Evolutionary conservation across 1,140 invertebrate species (phyloP), one percentile per base, ranked within the genome.

Genomic region (Tenebrio molitor): DNA sequence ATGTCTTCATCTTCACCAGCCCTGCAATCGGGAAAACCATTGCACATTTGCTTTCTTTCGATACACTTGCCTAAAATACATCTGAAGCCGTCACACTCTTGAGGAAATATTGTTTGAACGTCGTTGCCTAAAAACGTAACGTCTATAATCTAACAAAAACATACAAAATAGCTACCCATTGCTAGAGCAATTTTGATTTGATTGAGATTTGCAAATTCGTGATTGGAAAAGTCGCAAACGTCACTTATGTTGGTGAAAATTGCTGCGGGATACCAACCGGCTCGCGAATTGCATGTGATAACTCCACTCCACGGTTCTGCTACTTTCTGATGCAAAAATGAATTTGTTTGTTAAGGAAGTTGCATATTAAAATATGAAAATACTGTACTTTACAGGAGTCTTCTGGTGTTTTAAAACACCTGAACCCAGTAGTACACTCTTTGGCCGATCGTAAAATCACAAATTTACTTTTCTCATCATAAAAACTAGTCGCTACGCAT

Each of bases 11-110:
- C 92, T 7, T 81, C 83, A 12, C 84, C 87, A 75, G 90, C 88
- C 78, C 89, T 85, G 83, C 95, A 97, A 74, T 96, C 87, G 0
- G 77, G 78, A 41, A 89, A 82, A 0, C 90, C 90, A 79, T 96
- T 87, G 78, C 93, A 95, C 19, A 93, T 83, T 58, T 87, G 84
- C 3, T 83, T 66, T 36, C 85, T 82, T 0, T 87, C 75, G 16
- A 95, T 77, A 81, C 94, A 96, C 42, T 88, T 79, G 0, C 94
- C 93, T 33, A 91, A 83, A 15, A 84, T 80, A 82, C 94, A 96
- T 62, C 90, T 84, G n/a, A 87, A 77, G 0, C 90, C 89, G 2
- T 83, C 44, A 75, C 92, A 93, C 4, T 70, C 1, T 1, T 84
- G 78, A 46, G 78, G 29, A 39, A 1, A 12, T 7, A 58, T 17